These are phyloP conservation scores for Protaetia brevitarsis DNA, from an alignment of 1,140 invertebrate genomes.

Conservation along the genomic window DNA sequence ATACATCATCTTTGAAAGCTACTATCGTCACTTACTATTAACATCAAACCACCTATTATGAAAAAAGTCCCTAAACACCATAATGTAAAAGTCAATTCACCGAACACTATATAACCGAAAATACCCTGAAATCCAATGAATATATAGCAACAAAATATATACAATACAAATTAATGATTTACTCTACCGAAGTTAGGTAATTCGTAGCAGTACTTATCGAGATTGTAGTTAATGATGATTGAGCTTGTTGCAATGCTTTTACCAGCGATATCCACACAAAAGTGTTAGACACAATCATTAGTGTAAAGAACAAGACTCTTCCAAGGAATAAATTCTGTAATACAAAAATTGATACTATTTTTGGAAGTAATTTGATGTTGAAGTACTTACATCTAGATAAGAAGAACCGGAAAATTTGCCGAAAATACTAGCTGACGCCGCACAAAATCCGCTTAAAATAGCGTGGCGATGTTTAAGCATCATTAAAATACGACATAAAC, in stretches of 20 bases:
- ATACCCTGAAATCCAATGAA: constrained; percentile 3
- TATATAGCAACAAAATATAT: neutral
- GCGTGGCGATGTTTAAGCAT: neutral
- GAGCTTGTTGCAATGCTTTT: neutral
- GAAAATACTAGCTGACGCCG: neutral
- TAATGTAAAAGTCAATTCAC: neutral
- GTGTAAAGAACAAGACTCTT: neutral
- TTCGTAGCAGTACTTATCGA: neutral
- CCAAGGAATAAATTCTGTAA: neutral
- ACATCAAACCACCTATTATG: neutral
- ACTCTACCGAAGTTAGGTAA: neutral
- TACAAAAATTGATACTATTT: neutral
- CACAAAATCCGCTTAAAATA: neutral
- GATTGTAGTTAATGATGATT: neutral
- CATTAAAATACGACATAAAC: neutral
- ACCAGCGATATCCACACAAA: neutral
- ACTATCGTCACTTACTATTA: neutral
- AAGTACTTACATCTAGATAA: neutral
- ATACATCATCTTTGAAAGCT: neutral
- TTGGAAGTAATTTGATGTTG: neutral
- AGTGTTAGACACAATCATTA: neutral
- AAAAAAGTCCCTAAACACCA: neutral
- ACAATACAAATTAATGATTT: neutral
- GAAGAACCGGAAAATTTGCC: neutral
- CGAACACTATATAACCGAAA: neutral